Conservation (phyloP, 2,888 invertebrate genomes). For the Campopleginae sp. region DNA sequence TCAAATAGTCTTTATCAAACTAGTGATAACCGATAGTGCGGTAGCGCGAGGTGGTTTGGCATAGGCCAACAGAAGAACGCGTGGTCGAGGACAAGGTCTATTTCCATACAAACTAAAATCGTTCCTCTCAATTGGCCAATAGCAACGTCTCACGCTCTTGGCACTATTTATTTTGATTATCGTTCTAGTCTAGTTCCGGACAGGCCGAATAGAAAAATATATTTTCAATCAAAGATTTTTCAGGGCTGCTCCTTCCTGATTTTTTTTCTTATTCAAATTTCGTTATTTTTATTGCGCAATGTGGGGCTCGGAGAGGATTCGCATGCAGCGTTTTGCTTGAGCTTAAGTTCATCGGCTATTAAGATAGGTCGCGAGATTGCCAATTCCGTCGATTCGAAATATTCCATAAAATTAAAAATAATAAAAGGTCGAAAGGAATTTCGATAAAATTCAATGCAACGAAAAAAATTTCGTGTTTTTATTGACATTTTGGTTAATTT, state of each 20-base stretch:
- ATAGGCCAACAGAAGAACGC: slow-evolving; percentile 19
- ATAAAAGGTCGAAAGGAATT: background rate
- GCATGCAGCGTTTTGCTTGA: background rate
- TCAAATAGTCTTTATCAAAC: slow-evolving; percentile 16
- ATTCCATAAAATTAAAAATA: background rate
- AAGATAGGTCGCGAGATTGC: background rate
- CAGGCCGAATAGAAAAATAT: background rate
- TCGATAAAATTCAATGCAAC: background rate
- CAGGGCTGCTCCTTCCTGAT: no score
- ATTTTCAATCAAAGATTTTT: background rate
- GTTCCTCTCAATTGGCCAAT: background rate
- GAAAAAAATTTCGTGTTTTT: background rate
- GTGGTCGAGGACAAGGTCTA: slow-evolving; percentile 34
- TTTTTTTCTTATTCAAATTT: background rate
- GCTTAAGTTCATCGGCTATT: slow-evolving; percentile 16
- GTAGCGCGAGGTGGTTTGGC: slow-evolving; percentile 3
- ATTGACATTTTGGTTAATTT: background rate
- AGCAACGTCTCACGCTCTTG: slow-evolving; percentile 1
- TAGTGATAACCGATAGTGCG: slow-evolving; percentile 1
- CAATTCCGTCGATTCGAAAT: background rate
- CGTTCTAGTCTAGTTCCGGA: background rate
- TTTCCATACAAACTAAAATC: slow-evolving; percentile 19
- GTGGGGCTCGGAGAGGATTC: no score
- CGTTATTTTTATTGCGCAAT: background rate
- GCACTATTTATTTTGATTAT: slow-evolving; percentile 5